Base-by-base conservation (phyloP, 2,113 vertebrate genomes). In the Perca schrenkii region DNA sequence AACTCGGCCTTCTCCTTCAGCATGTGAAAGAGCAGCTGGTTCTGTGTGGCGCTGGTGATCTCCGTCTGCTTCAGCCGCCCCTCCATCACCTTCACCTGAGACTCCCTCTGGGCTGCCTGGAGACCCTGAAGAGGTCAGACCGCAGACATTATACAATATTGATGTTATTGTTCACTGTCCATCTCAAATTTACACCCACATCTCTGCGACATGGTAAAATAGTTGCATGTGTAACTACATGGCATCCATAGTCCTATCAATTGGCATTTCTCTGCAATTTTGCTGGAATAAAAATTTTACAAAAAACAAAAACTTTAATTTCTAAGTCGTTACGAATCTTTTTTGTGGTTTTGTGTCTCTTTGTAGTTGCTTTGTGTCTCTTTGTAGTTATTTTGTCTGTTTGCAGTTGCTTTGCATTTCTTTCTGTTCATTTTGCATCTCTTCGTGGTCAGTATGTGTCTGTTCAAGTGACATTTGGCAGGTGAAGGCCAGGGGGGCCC, bases 1-100 rank as follows among this genome's bases (percentile, higher is more conserved):
- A 99, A 95, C 92, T 99, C 98, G 0, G 98, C 98, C 78, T 99
- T 99, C 95, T 99, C 98, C 92, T 99, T 99, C 47, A 99, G 91
- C 98, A 99, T 99, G 82, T 99, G 98, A 88, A 99, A 99, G 43
- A 99, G 95, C 79, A 99, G 95, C 70, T 99, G 98, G 92, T 99
- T 99, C 92, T 99, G 98, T 3, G 98, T 99, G 85, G 97, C 96
- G 63, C 97, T 99, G 84, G 98, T 99, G 80, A 99, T 98, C 93
- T 99, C 98, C 0, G 96, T 99, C 94, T 99, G 98, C 81, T 98
- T 99, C 83, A 99, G 96, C 13, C 97, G 94, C 54, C 98, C 98
- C 94, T 99, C 98, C 85, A 99, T 96, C 92, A 99, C 96, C 95
- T 99, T 99, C 93, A 99, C 97, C 94, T 99, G 98, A 79, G 98